Conservation (phyloP, 2,797 vertebrate species). For the Limnodromus scolopaceus region DNA sequence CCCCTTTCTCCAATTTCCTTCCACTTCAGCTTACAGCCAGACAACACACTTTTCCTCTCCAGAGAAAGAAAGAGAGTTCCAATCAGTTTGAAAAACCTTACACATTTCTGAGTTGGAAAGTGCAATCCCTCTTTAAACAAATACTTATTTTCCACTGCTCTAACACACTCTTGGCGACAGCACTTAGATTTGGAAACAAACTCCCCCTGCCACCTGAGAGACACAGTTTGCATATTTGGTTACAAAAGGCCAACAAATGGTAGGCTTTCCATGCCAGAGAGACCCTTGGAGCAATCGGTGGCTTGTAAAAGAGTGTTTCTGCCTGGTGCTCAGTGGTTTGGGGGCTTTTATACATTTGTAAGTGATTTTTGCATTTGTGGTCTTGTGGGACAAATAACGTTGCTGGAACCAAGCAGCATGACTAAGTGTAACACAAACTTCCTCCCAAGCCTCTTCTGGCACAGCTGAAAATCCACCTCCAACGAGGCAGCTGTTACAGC, state of each 20-base stretch:
- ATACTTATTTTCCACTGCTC: slow-evolving; percentile 7
- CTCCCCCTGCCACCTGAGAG: slow-evolving; percentile 8
- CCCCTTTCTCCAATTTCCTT: background rate
- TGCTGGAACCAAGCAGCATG: slow-evolving; percentile 36
- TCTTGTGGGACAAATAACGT: slow-evolving; percentile 42
- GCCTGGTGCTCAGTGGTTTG: slow-evolving; percentile 40
- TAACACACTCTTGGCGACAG: background rate
- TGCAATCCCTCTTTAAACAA: slow-evolving; percentile 27
- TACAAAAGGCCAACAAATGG: slow-evolving; percentile 27
- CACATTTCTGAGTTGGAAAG: background rate
- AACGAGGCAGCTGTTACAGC: background rate
- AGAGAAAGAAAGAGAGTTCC: background rate
- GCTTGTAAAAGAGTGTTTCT: slow-evolving; percentile 32
- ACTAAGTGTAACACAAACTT: slow-evolving; percentile 43
- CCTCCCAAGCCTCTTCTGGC: slow-evolving; percentile 9
- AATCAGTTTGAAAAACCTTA: slow-evolving; percentile 2
- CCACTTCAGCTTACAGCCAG: background rate
- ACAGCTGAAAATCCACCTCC: slow-evolving; percentile 43
- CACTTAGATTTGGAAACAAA: slow-evolving; percentile 19
- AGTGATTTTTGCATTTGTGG: slow-evolving; percentile 50
- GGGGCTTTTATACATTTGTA: slow-evolving; percentile 31
- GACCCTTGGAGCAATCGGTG: slow-evolving; percentile 39
- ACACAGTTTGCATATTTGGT: background rate
- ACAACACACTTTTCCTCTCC: slow-evolving; percentile 3
- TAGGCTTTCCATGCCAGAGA: slow-evolving; percentile 23